phyloP scores from a whole-genome alignment of 2,888 invertebrate species.

The Parnassius apollo region DNA sequence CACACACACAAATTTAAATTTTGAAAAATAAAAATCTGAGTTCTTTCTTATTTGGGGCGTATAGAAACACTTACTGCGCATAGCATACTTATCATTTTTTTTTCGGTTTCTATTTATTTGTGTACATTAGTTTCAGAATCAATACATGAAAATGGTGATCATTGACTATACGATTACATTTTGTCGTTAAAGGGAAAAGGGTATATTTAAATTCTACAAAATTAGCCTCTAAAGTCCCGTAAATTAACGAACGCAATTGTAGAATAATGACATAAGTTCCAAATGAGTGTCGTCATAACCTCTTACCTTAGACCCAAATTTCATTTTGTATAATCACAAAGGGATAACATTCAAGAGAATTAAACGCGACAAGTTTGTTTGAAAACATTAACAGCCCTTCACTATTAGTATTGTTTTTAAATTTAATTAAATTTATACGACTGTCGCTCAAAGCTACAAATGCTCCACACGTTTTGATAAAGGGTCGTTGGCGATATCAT shows the following conservation, averaged over 20 bases:
- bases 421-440: constrained; percentile 8
- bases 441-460: background rate
- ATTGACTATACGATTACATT: too few relatives aligned
- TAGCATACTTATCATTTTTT: too few relatives aligned
- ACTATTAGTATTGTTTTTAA: constrained; percentile 9
- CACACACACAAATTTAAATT: too few relatives aligned
- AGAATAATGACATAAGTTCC: background rate
- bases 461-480: background rate
- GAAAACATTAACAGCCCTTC: background rate
- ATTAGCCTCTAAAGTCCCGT: background rate
- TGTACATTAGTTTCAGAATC: too few relatives aligned
- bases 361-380: constrained; percentile 13
- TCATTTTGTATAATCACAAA: constrained; percentile 4
- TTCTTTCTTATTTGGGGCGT: too few relatives aligned
- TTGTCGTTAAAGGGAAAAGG: too few relatives aligned
- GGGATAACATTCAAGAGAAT: constrained; percentile 3
- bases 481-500: background rate
- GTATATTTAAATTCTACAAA: too few relatives aligned
- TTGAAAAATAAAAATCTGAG: too few relatives aligned
- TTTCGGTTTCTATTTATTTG: too few relatives aligned
- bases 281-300: background rate
- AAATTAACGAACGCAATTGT: background rate
- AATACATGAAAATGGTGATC: too few relatives aligned
- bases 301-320: background rate
- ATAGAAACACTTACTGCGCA: too few relatives aligned